Percentiles rank a stretch among this genome's conserved stretches.
phyloP scores from a whole-genome alignment of 37 sponge, comb jelly and placozoan genomes.

The Dysidea cf. avara region DNA sequence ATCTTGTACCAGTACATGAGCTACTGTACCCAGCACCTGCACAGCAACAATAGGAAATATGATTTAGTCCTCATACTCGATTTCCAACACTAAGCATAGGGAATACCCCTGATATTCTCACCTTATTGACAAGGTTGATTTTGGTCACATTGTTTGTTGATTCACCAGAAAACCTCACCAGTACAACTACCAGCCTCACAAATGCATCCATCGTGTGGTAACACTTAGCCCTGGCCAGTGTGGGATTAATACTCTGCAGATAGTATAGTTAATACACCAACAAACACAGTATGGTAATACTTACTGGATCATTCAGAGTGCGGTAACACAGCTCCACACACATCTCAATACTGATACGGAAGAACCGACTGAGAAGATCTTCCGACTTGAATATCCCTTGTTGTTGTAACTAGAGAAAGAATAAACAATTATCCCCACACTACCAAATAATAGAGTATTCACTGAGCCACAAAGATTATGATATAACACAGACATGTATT shows the following conservation, averaged over 20 bases:
- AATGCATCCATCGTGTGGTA: constrained; percentile 99
- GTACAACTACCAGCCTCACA: constrained; percentile 92
- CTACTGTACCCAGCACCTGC: constrained; percentile 68
- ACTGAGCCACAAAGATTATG: background rate
- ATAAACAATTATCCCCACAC: too few relatives aligned
- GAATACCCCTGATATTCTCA: constrained; percentile 8
- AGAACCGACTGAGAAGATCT: constrained; percentile 91
- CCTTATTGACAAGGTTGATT: constrained; percentile 94
- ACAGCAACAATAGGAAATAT: background rate
- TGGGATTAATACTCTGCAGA: constrained; percentile 49
- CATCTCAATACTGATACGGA: constrained; percentile 95
- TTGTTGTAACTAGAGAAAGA: constrained; percentile 73
- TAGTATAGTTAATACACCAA: background rate
- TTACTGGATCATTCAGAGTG: constrained; percentile 80
- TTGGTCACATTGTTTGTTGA: constrained; percentile 78
- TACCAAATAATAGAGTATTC: background rate
- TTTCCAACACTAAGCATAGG: background rate
- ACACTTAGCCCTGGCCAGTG: constrained; percentile 90
- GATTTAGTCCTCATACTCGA: background rate
- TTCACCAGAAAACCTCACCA: constrained; percentile 91
- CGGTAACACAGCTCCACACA: constrained; percentile 97
- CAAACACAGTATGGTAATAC: background rate
- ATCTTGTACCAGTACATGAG: constrained; percentile 89
- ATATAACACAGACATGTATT: too few relatives aligned
- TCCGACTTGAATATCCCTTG: constrained; percentile 95